phyloP scores from a whole-genome alignment of 1,140 invertebrate species.

The Ganaspis sp. region DNA sequence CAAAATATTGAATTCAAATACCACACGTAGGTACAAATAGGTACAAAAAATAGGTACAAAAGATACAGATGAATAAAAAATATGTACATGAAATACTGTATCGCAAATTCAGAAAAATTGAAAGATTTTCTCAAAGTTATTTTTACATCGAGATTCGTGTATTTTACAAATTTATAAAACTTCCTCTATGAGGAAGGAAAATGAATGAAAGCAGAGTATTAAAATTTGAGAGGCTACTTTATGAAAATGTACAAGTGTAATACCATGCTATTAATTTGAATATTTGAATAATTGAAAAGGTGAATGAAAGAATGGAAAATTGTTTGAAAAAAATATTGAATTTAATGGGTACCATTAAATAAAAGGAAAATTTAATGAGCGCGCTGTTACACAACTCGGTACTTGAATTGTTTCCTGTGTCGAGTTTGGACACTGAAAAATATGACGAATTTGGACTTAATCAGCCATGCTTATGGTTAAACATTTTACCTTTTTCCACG shows the following conservation, averaged over 20 bases:
- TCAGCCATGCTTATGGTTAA: constrained; percentile 48
- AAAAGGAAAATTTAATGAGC: constrained; percentile 7
- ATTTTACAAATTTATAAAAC: constrained; percentile 15
- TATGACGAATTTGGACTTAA: constrained; percentile 23
- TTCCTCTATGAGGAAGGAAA: no score
- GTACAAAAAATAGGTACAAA: not conserved
- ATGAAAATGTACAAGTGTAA: no score
- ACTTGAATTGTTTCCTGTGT: not conserved
- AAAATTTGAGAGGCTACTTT: no score
- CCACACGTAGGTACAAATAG: no score
- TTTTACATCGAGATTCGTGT: not conserved
- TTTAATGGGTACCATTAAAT: not conserved
- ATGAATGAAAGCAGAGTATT: no score
- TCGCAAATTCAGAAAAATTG: not conserved
- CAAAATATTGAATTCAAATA: no score
- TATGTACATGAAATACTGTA: not conserved
- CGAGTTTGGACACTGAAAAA: constrained; percentile 36
- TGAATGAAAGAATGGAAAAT: not conserved
- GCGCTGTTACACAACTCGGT: not conserved
- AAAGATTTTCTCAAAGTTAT: not conserved
- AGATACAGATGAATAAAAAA: not conserved
- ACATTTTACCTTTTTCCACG: constrained; percentile 61
- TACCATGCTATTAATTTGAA: not conserved
- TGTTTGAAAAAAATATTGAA: not conserved
- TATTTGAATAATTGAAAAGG: not conserved